These are phyloP conservation scores for Eilema griseolum DNA, from an alignment of 2,888 invertebrate species.

Conservation along the genomic window DNA sequence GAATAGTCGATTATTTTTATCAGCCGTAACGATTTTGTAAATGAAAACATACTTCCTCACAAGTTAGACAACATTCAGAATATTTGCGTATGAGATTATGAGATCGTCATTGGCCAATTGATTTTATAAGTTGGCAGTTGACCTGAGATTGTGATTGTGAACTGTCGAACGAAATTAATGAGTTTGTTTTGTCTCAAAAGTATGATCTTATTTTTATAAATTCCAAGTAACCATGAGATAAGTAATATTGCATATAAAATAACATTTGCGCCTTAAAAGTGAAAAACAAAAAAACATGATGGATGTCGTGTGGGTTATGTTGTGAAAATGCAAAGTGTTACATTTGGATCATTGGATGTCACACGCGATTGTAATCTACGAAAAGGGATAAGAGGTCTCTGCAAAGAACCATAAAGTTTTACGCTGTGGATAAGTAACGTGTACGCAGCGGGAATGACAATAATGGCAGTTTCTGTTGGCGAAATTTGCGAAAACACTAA, in stretches of 20 bases:
- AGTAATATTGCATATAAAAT: slow-evolving; percentile 56
- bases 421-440: slow-evolving; percentile 75
- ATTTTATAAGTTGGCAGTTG: slow-evolving; percentile 53
- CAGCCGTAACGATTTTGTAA: background rate
- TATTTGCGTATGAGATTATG: slow-evolving; percentile 23
- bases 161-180: slow-evolving; percentile 70
- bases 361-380: slow-evolving; percentile 72
- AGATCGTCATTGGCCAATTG: slow-evolving; percentile 52
- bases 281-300: slow-evolving; percentile 55
- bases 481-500: slow-evolving; percentile 98
- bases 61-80: slow-evolving; percentile 31
- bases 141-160: slow-evolving; percentile 62
- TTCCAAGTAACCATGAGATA: slow-evolving; percentile 68
- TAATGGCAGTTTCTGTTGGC: slow-evolving; percentile 95
- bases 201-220: slow-evolving; percentile 66
- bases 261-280: slow-evolving; percentile 52
- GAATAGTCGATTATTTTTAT: slow-evolving; percentile 3
- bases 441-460: slow-evolving; percentile 89
- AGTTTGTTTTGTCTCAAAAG: slow-evolving; percentile 78
- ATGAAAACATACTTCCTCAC: slow-evolving; percentile 11
- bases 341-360: slow-evolving; percentile 70
- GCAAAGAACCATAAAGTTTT: slow-evolving; percentile 64
- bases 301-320: slow-evolving; percentile 59
- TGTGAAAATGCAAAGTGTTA: slow-evolving; percentile 76
- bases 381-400: slow-evolving; percentile 66